Evolutionary conservation across 2,888 invertebrate genomes (phyloP).

Genomic region (Ophion ellenae): DNA sequence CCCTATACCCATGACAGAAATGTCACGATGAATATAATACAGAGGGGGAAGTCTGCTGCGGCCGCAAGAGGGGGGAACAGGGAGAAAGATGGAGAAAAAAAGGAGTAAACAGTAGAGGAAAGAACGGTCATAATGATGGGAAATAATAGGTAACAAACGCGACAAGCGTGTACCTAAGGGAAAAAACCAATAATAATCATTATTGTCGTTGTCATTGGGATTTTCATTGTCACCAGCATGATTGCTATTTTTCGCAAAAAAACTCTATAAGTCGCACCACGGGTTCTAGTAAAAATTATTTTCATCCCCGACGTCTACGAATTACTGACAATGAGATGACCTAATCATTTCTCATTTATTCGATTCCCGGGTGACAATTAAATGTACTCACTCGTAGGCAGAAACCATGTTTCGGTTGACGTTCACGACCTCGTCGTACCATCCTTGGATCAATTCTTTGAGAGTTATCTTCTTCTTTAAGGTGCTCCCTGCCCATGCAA

Average conservation of each 20-base stretch:
- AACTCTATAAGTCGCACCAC: background rate
- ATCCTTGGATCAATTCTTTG: conserved; percentile 71
- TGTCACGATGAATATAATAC: no score
- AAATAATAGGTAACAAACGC: no score
- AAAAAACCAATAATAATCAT: background rate
- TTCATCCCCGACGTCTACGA: background rate
- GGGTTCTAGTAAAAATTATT: background rate
- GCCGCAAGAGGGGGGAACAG: no score
- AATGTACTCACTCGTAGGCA: conserved; percentile 40
- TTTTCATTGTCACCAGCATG: background rate
- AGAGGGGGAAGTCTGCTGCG: no score
- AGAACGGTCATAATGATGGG: no score
- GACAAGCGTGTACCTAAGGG: no score
- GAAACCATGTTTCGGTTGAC: conserved; percentile 67
- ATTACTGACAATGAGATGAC: background rate
- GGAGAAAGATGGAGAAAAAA: no score
- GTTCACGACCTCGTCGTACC: conserved; percentile 79
- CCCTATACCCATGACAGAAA: no score
- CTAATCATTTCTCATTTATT: background rate
- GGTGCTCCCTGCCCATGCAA: conserved; percentile 71
- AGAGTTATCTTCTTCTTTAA: conserved; percentile 1
- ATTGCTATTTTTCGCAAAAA: background rate
- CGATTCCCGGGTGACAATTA: background rate
- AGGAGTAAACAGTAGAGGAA: no score
- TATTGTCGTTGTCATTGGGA: background rate